Evolutionary conservation across 30 jellyfish, hydroid and myxozoan species (phyloP), one percentile per base, ranked within the genome.

Genomic region (Nemopilema nomurai): DNA sequence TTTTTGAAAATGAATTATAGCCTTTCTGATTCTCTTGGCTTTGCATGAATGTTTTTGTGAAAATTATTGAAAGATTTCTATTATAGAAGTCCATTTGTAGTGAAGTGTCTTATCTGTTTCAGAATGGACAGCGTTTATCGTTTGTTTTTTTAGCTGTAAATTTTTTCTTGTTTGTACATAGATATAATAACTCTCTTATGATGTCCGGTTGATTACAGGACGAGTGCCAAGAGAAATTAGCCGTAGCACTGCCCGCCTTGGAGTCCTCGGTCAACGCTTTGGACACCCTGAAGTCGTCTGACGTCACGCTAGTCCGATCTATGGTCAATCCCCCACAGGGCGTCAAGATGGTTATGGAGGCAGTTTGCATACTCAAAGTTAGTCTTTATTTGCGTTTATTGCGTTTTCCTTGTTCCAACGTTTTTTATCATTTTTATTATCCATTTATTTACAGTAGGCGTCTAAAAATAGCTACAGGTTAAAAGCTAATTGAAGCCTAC

Each of bases 291-390:
- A 84, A 84, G 51, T 64, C 86, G 27, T 74, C 86, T 9, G 92
- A 84, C 41, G 72, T 84, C 62, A 57, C 87, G 4, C 41, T 84
- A 81, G 92, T 84, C 24, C 74, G 74, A 33, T 25, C 92, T 0
- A 84, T 84, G 92, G 41, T 21, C 33, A 73, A 84, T 49, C 92
- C 92, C 7, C 92, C 92, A 28, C 82, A 27, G 18, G 92, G 92
- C 24, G 92, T 84, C 64, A 84, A 84, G 66, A 84, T 84, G 87
- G 92, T 84, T 51, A 84, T 84, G 92, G 92, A 84, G 41, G 92
- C 92, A 33, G 92, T 84, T 25, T 84, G 92, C 72, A 84, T 84
- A 52, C 82, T 84, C 0, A 84, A 84, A 87, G 92, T 72, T 29
- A 1, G 29, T 19, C 1, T 57, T 24, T 1, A 22, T 28, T 74